phyloP scores from a whole-genome alignment of 2,888 invertebrate species.

The Ischnura elegans region DNA sequence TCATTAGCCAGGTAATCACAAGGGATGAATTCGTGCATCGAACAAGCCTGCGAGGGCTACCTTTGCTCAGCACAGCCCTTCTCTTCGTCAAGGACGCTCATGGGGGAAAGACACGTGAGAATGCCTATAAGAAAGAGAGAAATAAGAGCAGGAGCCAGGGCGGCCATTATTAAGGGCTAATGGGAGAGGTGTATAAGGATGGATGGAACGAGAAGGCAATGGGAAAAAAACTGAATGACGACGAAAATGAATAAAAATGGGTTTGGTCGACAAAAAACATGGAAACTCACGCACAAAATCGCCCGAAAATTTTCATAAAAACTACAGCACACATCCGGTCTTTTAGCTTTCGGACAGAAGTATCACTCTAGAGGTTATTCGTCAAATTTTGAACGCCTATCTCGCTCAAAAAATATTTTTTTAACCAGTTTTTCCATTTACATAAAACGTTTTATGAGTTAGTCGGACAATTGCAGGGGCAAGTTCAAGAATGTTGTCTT shows the following conservation, averaged over 20 bases:
- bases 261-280: not conserved
- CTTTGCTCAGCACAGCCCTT: too few species aligned
- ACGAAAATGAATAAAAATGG: slow-evolving; percentile 19
- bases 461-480: not conserved
- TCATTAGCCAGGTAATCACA: too few species aligned
- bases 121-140: not conserved
- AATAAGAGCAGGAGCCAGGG: not conserved
- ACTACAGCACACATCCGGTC: not conserved
- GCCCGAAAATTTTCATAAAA: not conserved
- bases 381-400: not conserved
- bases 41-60: too few species aligned
- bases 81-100: too few species aligned
- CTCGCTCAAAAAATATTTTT: not conserved
- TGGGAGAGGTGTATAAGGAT: not conserved
- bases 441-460: not conserved
- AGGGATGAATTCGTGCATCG: too few species aligned
- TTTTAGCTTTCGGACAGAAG: not conserved
- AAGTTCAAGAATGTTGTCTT: not conserved
- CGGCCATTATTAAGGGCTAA: not conserved
- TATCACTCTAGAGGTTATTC: not conserved
- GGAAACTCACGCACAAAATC: not conserved
- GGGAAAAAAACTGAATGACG: not conserved
- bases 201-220: not conserved
- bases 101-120: not conserved
- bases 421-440: not conserved